Base-by-base conservation (phyloP, 2,888 invertebrate species). In the Achlya flavicornis region DNA sequence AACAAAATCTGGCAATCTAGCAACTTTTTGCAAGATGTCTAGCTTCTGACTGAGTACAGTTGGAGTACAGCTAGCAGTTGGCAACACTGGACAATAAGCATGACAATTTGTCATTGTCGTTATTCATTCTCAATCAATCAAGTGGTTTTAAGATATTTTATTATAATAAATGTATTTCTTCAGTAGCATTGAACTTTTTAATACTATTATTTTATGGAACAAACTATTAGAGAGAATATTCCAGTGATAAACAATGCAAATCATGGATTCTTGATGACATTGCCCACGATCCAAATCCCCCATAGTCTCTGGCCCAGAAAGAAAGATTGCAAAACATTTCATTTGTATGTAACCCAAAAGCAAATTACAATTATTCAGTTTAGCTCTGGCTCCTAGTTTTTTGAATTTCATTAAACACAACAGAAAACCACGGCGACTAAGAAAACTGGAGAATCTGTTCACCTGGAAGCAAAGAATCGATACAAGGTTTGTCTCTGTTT, bases 361-460 rank as follows among this genome's bases (percentile, higher is more conserved):
- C 46, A n/a, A 14, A 46, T n/a, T 46, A 46, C 12, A 41, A 41
- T 41, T 7, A 12, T 41, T 41, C 26, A 26, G 26, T 41, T 12
- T 41, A 41, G 41, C 41, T 6, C n/a, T 46, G 46, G 14, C n/a
- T 46, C 46, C 46, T 6, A 46, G n/a, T 46, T 46, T 65, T 68
- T 68, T 63, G 73, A 71, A 74, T 70, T 67, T 64, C 4, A 69
- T 67, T 59, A 75, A 75, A 72, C 74, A 70, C 73, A 84, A 78
- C 69, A 76, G 70, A 72, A 86, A 87, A 88, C 79, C 86, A 88
- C 90, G 89, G 89, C 88, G 85, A 87, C 89, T 79, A 87, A 86
- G 83, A 88, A 85, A 83, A 74, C 75, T 66, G 85, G 88, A 75
- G 87, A 86, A 69, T 77, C 84, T 81, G 76, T 80, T 75, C 83